Evolutionary conservation across 2,113 vertebrate genomes (phyloP).

Genomic region (Mormyrus iriodes): DNA sequence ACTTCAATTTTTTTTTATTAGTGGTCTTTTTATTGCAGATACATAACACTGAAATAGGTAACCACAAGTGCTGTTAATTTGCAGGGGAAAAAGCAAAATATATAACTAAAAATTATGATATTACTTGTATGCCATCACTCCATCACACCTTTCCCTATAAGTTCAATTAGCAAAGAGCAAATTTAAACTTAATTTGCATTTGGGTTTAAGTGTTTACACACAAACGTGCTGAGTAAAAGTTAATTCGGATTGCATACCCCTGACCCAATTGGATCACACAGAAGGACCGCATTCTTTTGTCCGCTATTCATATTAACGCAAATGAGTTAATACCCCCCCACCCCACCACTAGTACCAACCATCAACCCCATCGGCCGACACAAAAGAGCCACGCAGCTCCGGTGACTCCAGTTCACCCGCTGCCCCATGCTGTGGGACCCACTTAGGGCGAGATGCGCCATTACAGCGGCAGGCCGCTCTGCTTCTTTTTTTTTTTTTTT

Average conservation of each 20-base stretch:
- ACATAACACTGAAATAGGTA: not conserved
- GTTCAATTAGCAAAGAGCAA: not conserved
- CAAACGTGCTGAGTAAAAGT: not conserved
- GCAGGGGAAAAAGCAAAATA: not conserved
- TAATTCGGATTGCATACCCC: not conserved
- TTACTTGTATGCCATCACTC: not conserved
- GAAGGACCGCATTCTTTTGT: not conserved
- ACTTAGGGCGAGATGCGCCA: slow-evolving; percentile 29
- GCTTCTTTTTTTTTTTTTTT: slow-evolving; percentile 13
- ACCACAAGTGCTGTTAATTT: not conserved
- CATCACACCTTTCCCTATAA: not conserved
- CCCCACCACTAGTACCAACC: not conserved
- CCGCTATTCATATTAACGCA: not conserved
- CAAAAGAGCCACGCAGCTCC: not conserved
- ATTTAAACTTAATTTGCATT: not conserved
- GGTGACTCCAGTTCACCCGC: slow-evolving; percentile 33
- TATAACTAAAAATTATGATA: not conserved
- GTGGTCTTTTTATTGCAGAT: not conserved
- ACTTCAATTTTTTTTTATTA: not conserved
- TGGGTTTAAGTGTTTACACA: not conserved
- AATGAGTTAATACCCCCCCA: not conserved
- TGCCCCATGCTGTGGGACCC: slow-evolving; percentile 45
- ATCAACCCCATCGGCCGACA: not conserved
- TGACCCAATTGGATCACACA: not conserved
- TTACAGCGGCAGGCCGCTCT: slow-evolving; percentile 38